These are phyloP conservation scores for Triplophysa tibetana DNA, from an alignment of 2,113 vertebrate species.

Conservation along the genomic window DNA sequence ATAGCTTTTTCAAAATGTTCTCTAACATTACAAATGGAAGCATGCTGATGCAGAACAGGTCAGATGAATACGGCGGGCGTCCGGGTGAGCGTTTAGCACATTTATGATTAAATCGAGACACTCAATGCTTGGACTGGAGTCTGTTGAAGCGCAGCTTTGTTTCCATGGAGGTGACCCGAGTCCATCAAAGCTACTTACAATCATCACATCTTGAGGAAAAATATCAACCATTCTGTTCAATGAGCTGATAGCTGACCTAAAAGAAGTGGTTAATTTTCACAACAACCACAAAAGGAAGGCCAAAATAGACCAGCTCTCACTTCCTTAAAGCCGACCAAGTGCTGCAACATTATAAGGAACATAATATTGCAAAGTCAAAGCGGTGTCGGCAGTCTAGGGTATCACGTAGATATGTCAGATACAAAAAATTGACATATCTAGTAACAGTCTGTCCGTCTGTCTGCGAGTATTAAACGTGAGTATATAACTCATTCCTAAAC, in stretches of 20 bases:
- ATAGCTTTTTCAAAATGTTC: no score
- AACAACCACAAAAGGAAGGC: not conserved
- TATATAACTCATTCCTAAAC: no score
- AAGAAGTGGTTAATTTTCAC: not conserved
- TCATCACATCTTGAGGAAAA: not conserved
- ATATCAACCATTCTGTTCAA: not conserved
- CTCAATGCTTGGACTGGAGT: not conserved
- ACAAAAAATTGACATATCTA: not conserved
- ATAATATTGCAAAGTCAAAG: not conserved
- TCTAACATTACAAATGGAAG: no score
- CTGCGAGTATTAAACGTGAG: no score
- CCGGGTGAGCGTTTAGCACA: not conserved
- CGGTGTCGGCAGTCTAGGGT: not conserved
- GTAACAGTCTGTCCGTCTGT: not conserved
- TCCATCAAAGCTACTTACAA: not conserved
- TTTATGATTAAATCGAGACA: not conserved
- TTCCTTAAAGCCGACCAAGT: not conserved
- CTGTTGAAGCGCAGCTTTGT: conserved; percentile 5
- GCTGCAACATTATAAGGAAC: not conserved
- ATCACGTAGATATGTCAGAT: not conserved
- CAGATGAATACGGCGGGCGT: not conserved
- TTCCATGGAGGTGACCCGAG: conserved; percentile 12
- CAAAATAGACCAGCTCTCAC: not conserved
- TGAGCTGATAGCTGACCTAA: not conserved
- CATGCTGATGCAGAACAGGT: no score